phyloP scores from a whole-genome alignment of 2,797 vertebrate genomes.

The Lepilemur ruficaudatus region DNA sequence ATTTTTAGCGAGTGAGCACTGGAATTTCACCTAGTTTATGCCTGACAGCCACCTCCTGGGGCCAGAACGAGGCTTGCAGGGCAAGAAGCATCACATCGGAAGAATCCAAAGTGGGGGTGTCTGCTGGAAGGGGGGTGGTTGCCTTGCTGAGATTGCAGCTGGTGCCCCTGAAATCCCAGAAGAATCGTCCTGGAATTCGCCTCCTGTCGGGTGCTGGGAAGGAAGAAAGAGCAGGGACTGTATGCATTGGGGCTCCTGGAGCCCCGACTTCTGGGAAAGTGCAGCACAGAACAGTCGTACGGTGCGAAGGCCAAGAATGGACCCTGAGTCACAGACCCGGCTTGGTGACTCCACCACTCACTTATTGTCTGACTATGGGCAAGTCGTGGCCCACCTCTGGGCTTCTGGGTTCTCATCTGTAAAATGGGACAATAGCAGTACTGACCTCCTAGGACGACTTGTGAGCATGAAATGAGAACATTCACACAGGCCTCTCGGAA shows the following conservation, averaged over 20 bases:
- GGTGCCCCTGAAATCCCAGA: neutral
- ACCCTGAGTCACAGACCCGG: too few relatives aligned
- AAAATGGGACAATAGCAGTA: neutral
- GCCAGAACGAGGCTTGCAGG: constrained; percentile 70
- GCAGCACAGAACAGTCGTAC: too few relatives aligned
- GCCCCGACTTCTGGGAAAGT: neutral
- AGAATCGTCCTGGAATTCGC: neutral
- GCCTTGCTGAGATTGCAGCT: neutral
- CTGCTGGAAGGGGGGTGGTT: neutral
- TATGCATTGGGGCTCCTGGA: accelerated
- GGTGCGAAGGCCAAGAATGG: neutral
- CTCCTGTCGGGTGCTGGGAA: neutral
- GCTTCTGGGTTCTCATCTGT: neutral
- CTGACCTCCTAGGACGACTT: too few relatives aligned
- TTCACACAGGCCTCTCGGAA: neutral
- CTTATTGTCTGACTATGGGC: neutral
- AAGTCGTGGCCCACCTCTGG: neutral
- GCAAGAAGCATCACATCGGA: constrained; percentile 68
- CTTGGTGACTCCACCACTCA: neutral
- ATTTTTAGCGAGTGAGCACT: constrained; percentile 77
- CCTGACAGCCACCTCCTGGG: constrained; percentile 78
- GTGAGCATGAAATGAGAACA: neutral
- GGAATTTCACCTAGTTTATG: constrained; percentile 79
- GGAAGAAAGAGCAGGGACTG: neutral
- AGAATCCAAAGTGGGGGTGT: constrained; percentile 52